Base-by-base conservation (phyloP, 2,113 vertebrate species). In the Ctenomys sociabilis region DNA sequence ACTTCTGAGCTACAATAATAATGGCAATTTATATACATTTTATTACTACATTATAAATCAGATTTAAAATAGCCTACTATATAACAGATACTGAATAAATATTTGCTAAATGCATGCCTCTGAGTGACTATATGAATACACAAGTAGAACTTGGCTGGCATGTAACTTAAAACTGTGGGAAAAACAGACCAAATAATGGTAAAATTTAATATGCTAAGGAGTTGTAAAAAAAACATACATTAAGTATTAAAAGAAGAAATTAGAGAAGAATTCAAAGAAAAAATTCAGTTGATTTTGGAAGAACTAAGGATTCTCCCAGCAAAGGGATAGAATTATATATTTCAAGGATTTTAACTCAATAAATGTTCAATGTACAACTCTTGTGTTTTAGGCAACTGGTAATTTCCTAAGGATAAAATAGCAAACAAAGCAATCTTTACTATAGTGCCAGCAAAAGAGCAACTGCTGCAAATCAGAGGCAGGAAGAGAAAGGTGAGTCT, bases 281-380 rank as follows among this genome's bases (percentile, higher is more conserved):
- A 88, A 88, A 75, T 88, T 68, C 59, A 73, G 43, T 16, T 77
- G 26, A 84, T 52, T 78, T 85, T 57, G 61, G 88, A 85, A 49
- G 59, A 92, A 93, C 45, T 92, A 93, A 88, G 30, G n/a, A n/a
- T 59, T 94, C 78, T 32, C 61, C 81, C 90, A 68, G 37, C 21
- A 85, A 90, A 94, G 45, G 10, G 21, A 17, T 85, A 26, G 5
- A 32, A 52, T 80, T 78, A 68, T 59, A 59, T 40, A 85, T 59
- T 78, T 24, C 11, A 59, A 85, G 5, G 35, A 78, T 17, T n/a
- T 19, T 13, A 37, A 19, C 75, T 78, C 8, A 32, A 32, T 37
- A 66, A 45, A 45, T 78, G 57, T 59, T 37, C 59, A 64, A 8
- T 68, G 22, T 80, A 40, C 24, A 66, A 37, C 6, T 13, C 45